These are phyloP conservation scores for Phyllotreta cruciferae DNA, from an alignment of 2,888 invertebrate species.

Conservation along the genomic window DNA sequence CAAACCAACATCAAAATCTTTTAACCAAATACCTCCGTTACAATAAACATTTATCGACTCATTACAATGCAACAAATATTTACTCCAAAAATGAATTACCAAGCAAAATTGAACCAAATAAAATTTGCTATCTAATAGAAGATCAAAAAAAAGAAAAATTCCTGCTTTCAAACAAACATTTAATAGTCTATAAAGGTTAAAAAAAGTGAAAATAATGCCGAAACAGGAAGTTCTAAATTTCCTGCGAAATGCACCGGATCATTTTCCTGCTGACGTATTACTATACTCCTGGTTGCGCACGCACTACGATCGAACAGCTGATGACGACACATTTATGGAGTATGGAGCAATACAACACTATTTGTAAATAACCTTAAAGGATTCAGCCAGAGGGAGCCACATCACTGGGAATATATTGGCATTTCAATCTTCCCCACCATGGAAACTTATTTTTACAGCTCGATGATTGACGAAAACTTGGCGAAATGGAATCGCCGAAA, in stretches of 20 bases:
- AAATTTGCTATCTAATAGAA: too few relatives aligned
- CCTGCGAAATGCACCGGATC: constrained; percentile 18
- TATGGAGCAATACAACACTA: constrained; percentile 37
- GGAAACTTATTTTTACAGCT: constrained; percentile 12
- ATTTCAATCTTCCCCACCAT: constrained; percentile 17
- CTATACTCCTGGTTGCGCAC: constrained; percentile 41
- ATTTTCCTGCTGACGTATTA: constrained; percentile 30
- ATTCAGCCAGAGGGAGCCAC: constrained; percentile 38
- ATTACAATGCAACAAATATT: not conserved
- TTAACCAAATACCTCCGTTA: too few relatives aligned
- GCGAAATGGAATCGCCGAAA: not conserved
- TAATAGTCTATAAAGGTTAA: too few relatives aligned
- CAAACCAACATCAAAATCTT: too few relatives aligned
- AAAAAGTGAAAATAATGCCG: too few relatives aligned
- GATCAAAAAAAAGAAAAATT: too few relatives aligned
- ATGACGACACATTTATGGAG: constrained; percentile 49
- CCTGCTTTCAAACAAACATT: not conserved
- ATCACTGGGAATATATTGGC: constrained; percentile 18
- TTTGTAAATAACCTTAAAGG: constrained; percentile 37
- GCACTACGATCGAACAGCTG: constrained; percentile 54
- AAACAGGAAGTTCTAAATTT: constrained; percentile 2
- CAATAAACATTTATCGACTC: not conserved
- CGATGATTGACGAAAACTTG: not conserved
- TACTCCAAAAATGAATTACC: not conserved
- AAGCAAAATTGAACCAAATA: not conserved